Percentiles rank a stretch among this genome's conserved stretches.
Conservation (phyloP, 2,113 vertebrate species). For the Panurus biarmicus region DNA sequence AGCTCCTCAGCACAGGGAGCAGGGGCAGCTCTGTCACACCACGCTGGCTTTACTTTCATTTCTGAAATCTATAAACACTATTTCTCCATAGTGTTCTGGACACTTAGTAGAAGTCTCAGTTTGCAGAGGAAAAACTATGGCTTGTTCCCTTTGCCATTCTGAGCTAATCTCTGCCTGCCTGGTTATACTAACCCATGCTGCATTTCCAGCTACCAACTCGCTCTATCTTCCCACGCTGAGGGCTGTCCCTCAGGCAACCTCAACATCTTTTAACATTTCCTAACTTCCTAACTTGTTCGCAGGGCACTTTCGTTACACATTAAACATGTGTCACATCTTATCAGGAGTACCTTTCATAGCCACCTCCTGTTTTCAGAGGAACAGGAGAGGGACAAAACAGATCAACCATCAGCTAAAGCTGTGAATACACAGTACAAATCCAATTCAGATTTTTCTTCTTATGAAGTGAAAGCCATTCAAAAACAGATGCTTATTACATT, state of each 20-base stretch:
- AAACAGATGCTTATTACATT: neutral
- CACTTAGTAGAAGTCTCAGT: neutral
- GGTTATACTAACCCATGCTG: neutral
- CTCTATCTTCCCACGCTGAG: neutral
- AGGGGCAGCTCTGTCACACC: rapidly evolving
- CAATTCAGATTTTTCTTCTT: neutral
- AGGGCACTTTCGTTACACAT: neutral
- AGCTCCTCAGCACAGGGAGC: neutral
- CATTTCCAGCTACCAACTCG: neutral
- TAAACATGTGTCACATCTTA: neutral
- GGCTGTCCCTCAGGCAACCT: neutral
- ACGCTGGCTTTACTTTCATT: rapidly evolving
- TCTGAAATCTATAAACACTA: neutral
- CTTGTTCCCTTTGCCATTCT: neutral
- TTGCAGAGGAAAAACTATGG: neutral
- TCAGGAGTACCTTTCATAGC: neutral
- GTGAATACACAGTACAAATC: neutral
- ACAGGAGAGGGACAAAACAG: neutral
- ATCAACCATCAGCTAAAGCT: neutral
- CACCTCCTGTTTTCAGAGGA: neutral
- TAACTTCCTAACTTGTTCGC: neutral
- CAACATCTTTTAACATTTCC: neutral
- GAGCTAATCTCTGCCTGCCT: neutral
- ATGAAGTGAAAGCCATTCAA: neutral
- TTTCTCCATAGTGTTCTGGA: neutral